Evolutionary conservation across 2,888 invertebrate species (phyloP), one percentile per base, ranked within the genome.

Genomic region (Myopa tessellatipennis): DNA sequence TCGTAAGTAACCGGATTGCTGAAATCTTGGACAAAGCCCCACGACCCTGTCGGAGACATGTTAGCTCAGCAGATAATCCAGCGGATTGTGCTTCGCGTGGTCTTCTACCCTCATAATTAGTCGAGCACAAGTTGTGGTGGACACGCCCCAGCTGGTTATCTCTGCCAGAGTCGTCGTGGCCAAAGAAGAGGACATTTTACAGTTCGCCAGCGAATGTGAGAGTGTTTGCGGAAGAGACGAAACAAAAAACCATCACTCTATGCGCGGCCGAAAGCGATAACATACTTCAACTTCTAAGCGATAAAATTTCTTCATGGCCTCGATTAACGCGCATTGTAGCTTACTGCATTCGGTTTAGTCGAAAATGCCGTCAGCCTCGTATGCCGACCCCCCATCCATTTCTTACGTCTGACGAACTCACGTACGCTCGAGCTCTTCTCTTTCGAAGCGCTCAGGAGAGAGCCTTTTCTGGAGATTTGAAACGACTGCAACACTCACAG

Each of bases 61-160:
- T 83, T 38, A 69, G 69, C 0, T 79, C 80, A 4, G 76, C 71
- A 58, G 68, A 76, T 45, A 82, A 82, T 61, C 80, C 80, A 3
- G 81, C 82, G 4, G 81, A 83, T 75, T 81, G 80, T 74, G 81
- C 81, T 0, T 81, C 81, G 2, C 79, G 82, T 14, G 82, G 82
- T 10, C 61, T 82, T 4, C 4, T 78, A 3, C 79, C 79, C 34
- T 78, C 77, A 34, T 12, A 67, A 8, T 55, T 81, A 0, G 14
- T 77, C 12, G 16, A 73, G 50, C 79, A 78, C 26, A 12, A 50
- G 14, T 68, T 82, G 1, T 81, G 82, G 81, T 82, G 81, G 81
- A 63, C 65, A 4, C 80, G 81, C 18, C 82, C 80, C 1, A n/a
- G 45, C 5, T 81, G 79, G 79, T 36, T 74, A 18, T 55, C 61